phyloP scores from a whole-genome alignment of 2,888 invertebrate species.

The Prenolepis imparis region DNA sequence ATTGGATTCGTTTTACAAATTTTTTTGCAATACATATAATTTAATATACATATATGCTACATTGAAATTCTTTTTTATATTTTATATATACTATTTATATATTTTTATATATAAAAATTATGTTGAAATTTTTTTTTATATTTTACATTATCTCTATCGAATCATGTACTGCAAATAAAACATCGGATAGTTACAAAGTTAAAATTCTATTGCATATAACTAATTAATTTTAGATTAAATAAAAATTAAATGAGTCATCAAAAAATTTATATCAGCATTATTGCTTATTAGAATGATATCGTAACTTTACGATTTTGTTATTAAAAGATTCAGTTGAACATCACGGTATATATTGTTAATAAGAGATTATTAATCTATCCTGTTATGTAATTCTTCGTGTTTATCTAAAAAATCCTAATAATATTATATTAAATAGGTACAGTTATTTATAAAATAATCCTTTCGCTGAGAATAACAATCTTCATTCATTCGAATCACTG shows the following conservation, averaged over 20 bases:
- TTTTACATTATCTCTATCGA: not conserved
- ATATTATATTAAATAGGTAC: not conserved
- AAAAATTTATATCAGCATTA: not conserved
- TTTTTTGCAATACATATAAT: not conserved
- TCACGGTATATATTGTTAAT: not conserved
- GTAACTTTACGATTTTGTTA: conserved; percentile 6
- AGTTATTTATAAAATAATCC: not conserved
- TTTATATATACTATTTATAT: no score
- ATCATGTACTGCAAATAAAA: not conserved
- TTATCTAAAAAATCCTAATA: not conserved
- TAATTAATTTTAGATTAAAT: not conserved
- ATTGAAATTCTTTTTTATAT: not conserved
- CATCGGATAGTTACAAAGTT: not conserved
- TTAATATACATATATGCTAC: not conserved
- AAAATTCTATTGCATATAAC: not conserved
- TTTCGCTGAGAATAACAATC: not conserved
- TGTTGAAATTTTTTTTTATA: not conserved
- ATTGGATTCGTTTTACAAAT: not conserved
- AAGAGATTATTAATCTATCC: not conserved
- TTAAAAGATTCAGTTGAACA: not conserved
- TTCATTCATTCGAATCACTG: not conserved
- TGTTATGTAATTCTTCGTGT: not conserved
- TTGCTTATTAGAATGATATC: not conserved
- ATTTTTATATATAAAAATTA: no score
- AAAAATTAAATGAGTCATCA: not conserved